These are phyloP conservation scores for Panorpa germanica DNA, from an alignment of 2,888 invertebrate species.

Conservation along the genomic window DNA sequence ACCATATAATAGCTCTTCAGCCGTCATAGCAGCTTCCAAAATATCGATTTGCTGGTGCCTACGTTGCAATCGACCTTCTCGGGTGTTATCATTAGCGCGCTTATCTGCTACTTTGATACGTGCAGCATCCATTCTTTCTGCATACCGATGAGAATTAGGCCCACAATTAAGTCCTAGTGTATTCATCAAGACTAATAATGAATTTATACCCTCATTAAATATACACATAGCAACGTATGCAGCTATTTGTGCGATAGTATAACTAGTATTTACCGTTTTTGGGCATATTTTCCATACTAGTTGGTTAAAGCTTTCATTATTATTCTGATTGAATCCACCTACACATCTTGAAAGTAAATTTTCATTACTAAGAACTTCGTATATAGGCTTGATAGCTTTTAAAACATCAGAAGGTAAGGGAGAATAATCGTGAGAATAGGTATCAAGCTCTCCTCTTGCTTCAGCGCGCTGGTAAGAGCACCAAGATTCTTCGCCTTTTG, in stretches of 20 bases:
- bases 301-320: constrained; percentile 13
- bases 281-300: constrained; percentile 13
- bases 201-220: constrained; percentile 12
- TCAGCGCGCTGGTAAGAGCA: constrained; percentile 13
- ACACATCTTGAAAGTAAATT: constrained; percentile 13
- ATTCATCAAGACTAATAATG: constrained; percentile 10
- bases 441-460: constrained; percentile 7
- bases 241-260: no score
- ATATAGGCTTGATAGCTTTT: constrained; percentile 12
- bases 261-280: constrained; percentile 12
- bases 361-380: no score
- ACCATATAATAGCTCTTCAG: no score
- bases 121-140: constrained; percentile 10
- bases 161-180: constrained; percentile 11
- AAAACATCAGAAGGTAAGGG: constrained; percentile 9
- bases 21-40: no score
- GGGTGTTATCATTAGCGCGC: constrained; percentile 10
- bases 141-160: constrained; percentile 11
- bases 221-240: constrained; percentile 12
- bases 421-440: constrained; percentile 8
- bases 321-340: constrained; percentile 14
- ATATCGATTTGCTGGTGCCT: constrained; percentile 12
- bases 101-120: constrained; percentile 10
- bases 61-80: constrained; percentile 12
- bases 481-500: constrained; percentile 12